Conservation (phyloP, 2,113 vertebrate genomes). For the Trematomus loennbergii region DNA sequence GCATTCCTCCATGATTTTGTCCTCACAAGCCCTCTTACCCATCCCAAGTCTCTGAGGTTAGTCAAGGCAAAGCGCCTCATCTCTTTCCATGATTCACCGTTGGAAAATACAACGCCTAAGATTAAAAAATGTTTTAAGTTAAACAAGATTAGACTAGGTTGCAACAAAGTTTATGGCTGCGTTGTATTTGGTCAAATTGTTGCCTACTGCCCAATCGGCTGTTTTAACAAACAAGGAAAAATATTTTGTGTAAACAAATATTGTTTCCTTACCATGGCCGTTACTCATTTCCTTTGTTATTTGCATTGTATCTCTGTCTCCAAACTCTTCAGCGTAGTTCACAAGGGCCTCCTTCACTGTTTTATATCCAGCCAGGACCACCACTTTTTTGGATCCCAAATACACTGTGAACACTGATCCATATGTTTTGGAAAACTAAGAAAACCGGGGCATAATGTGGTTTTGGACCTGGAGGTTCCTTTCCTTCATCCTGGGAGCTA, state of each 20-base stretch:
- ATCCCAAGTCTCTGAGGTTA: background rate
- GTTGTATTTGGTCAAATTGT: too few species aligned
- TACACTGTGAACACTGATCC: slow-evolving; percentile 56
- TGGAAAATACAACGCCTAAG: too few species aligned
- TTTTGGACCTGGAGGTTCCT: slow-evolving; percentile 52
- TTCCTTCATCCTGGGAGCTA: fast-evolving
- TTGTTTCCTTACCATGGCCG: slow-evolving; percentile 17
- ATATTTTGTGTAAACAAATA: background rate
- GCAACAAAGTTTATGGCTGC: too few species aligned
- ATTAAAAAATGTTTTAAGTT: too few species aligned
- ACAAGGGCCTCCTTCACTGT: slow-evolving; percentile 66
- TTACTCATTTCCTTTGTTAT: background rate
- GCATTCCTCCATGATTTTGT: slow-evolving; percentile 64
- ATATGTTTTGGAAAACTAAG: slow-evolving; percentile 51
- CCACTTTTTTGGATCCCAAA: slow-evolving; percentile 52
- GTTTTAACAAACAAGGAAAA: background rate
- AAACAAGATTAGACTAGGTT: too few species aligned
- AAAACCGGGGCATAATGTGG: background rate
- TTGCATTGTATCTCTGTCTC: background rate
- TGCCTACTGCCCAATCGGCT: too few species aligned
- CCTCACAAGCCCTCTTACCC: slow-evolving; percentile 59
- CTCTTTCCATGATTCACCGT: too few species aligned
- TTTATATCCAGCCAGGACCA: slow-evolving; percentile 62
- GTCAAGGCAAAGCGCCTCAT: too few species aligned
- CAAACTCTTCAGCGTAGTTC: slow-evolving; percentile 22